Evolutionary conservation across 2,797 vertebrate species (phyloP), one percentile per base, ranked within the genome.

Genomic region (Liparis tanakae): DNA sequence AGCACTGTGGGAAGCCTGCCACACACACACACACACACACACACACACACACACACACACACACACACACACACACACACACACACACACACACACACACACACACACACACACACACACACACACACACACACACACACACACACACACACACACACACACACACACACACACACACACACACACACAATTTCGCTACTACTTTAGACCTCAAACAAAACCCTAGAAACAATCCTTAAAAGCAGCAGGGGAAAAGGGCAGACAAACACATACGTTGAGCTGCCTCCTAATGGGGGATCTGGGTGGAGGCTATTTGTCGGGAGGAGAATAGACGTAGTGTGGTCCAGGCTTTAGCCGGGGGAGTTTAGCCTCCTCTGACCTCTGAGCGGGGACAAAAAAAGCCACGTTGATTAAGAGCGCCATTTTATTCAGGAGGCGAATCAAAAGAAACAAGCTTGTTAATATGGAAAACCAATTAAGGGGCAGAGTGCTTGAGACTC

Each of bases 401-500:
- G 81, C 87, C 82, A 89, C 3, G 48, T 85, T 91, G 90, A 91
- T 91, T 84, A 90, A 88, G 85, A 83, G 88, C 70, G 65, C 73
- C 75, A 74, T 85, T 77, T 90, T 90, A 88, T 82, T 89, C 86
- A 91, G 89, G 84, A 82, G 84, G 78, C 55, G 82, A 90, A 85
- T 87, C 83, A 85, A 89, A 90, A 91, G 86, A 89, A 94, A 91
- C 85, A 85, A 85, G 86, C 89, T 91, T 85, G 88, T 93, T 93
- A 94, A 92, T 93, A 91, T 91, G 88, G 88, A 93, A 93, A 93
- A 93, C 90, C 93, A 93, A 94, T 94, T 93, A 93, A 86, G 77
- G 78, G 80, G 79, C 83, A 81, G 70, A 76, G 82, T 81, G 79
- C 79, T 74, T 50, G 73, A 89, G 86, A 90, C 85, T 79, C 87